Evolutionary conservation across 2,888 invertebrate species (phyloP).

Genomic region (Machimus rusticus): DNA sequence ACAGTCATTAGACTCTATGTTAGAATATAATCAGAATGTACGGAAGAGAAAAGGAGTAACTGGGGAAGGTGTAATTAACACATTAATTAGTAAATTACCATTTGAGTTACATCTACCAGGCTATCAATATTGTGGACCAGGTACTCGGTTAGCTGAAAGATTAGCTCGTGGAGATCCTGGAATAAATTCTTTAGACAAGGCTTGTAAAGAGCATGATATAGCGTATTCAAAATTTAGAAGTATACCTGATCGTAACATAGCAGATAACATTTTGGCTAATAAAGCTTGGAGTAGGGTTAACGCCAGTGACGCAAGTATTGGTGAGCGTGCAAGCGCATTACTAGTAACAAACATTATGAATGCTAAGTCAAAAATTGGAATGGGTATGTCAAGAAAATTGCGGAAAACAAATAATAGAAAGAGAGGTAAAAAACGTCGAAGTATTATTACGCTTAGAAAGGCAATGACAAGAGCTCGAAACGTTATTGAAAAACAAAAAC

Average conservation of each 20-base stretch:
- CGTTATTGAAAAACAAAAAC: not conserved
- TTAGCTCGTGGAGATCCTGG: constrained; percentile 51
- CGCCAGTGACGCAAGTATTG: too few relatives aligned
- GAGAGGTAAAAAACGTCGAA: too few relatives aligned
- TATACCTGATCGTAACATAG: not conserved
- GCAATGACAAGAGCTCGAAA: not conserved
- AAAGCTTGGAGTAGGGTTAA: not conserved
- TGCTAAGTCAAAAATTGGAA: too few relatives aligned
- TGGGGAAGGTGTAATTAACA: not conserved
- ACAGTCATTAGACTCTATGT: too few relatives aligned
- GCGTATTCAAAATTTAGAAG: constrained; percentile 42
- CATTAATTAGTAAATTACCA: constrained; percentile 45
- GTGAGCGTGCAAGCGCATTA: too few relatives aligned
- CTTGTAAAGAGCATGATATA: constrained; percentile 50
- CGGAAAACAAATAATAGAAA: too few relatives aligned
- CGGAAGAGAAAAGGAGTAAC: not conserved
- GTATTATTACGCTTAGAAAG: too few relatives aligned
- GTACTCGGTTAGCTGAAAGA: constrained; percentile 49
- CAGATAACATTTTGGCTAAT: not conserved
- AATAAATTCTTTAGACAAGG: constrained; percentile 51
- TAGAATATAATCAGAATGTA: too few relatives aligned
- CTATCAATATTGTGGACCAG: constrained; percentile 52
- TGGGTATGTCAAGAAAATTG: too few relatives aligned
- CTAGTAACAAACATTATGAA: too few relatives aligned
- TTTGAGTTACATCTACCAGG: constrained; percentile 49